A percentile compares a stretch with the other conserved stretches of the same genome.
These are phyloP conservation scores for Lemur catta DNA, from an alignment of 2,797 vertebrate genomes.

Conservation along the genomic window DNA sequence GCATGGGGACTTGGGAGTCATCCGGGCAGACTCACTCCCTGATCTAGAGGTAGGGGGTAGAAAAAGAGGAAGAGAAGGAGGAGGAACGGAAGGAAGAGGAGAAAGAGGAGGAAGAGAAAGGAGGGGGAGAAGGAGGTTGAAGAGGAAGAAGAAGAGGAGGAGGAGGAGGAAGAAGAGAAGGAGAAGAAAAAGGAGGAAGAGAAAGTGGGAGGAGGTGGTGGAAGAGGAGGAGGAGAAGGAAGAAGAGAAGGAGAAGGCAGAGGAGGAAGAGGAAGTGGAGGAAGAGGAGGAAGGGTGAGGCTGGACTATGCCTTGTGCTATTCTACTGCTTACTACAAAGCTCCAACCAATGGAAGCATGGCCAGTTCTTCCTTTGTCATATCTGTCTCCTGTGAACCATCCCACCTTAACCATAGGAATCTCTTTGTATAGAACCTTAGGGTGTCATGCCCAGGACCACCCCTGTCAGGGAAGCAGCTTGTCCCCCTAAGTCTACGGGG, in stretches of 20 bases:
- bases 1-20: too few species aligned
- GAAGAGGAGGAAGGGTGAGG: too few species aligned
- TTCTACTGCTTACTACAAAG: not conserved
- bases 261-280: not conserved
- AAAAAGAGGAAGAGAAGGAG: not conserved
- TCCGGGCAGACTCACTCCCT: not conserved
- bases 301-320: accelerated
- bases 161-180: too few species aligned
- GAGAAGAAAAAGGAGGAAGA: too few species aligned
- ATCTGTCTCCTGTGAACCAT: not conserved
- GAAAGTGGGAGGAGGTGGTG: accelerated
- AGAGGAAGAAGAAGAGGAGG: too few species aligned
- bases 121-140: too few species aligned
- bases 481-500: accelerated
- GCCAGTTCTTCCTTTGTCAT: not conserved
- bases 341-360: not conserved
- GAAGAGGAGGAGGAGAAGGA: not conserved
- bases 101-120: too few species aligned
- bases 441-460: not conserved
- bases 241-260: not conserved
- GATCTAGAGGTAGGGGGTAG: too few species aligned
- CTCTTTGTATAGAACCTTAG: accelerated
- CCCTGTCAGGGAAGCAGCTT: not conserved
- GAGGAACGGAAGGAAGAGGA: too few species aligned
- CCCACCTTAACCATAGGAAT: not conserved